Conservation (phyloP, 2,888 invertebrate genomes). For the Caenorhabditis sp. region DNA sequence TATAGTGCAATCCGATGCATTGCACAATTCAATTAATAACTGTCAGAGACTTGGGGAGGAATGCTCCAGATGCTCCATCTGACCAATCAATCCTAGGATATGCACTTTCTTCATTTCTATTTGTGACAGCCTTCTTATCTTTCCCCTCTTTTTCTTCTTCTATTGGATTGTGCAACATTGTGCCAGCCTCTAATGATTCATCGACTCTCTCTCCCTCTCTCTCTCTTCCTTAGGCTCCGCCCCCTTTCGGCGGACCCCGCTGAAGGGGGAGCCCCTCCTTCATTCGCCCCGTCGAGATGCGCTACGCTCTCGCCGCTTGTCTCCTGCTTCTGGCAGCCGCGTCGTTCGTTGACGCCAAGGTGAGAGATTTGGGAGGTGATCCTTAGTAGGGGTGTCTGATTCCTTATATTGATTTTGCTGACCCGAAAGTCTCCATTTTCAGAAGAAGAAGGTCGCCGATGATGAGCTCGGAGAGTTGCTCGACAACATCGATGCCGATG, state of each 20-base stretch:
- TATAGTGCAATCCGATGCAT: slow-evolving; percentile 4
- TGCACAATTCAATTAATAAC: slow-evolving; percentile 39
- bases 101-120: slow-evolving; percentile 17
- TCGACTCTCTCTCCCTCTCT: too few relatives aligned
- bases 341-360: slow-evolving; percentile 63
- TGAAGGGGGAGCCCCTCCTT: not conserved
- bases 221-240: slow-evolving; percentile 4
- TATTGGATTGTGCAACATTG: slow-evolving; percentile 44
- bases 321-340: slow-evolving; percentile 57
- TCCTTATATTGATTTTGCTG: too few relatives aligned
- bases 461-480: slow-evolving; percentile 79
- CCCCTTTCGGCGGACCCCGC: not conserved
- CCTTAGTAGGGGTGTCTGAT: too few relatives aligned
- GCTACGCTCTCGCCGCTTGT: slow-evolving; percentile 60
- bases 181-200: slow-evolving; percentile 45
- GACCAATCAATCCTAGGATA: slow-evolving; percentile 13
- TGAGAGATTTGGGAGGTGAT: too few relatives aligned
- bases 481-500: slow-evolving; percentile 82
- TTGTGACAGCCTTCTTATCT: slow-evolving; percentile 32
- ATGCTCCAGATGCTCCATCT: slow-evolving; percentile 3
- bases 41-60: not conserved
- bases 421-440: too few relatives aligned
- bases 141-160: not conserved
- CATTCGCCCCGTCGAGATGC: slow-evolving; percentile 61
- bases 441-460: slow-evolving; percentile 69